Evolutionary conservation across 92 coral and sea anemone species (phyloP), one percentile per base, ranked within the genome.

Genomic region (Palythoa grandis): DNA sequence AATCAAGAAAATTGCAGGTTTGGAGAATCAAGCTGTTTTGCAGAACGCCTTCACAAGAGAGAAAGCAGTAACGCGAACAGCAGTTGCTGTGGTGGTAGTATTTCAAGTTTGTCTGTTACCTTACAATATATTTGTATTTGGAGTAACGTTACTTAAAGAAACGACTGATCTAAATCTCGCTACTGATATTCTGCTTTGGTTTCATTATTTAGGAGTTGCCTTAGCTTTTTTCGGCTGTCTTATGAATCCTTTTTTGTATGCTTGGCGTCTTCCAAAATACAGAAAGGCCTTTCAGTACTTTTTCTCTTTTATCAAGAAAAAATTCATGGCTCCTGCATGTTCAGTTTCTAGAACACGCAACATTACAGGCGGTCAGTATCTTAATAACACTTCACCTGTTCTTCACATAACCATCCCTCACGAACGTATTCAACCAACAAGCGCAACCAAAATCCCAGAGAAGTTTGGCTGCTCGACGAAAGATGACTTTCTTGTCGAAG

Each of bases 241-340:
- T 0, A 20, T 77, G n/a, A 86, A 85, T 75, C 83, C 88, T 14
- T 74, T 57, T n/a, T 24, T 85, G 0, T 85, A 85, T 20, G 50
- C 50, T 43, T 43, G 4, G 7, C 88, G 88, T 17, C 66, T 85
- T 78, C 82, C 82, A 52, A 85, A 85, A 11, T 76, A 76, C 47
- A 70, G 89, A 20, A 76, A 76, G 20, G 65, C 89, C 37, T 86
- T 86, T 71, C 52, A 37, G 3, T 35, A 71, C 11, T 2, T 71
- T 71, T 17, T 38, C 3, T 38, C 14, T 71, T 10, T 12, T 40
- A 48, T 54, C 16, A 52, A 29, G 22, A 76, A 24, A 52, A 29
- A 16, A 58, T 4, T 29, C 1, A 29, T 29, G 1, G 35, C 35
- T 29, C 1, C 35, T n/a, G n/a, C n/a, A n/a, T 29, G 35, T 29